Evolutionary conservation across 1,140 invertebrate species (phyloP), one percentile per base, ranked within the genome.

Genomic region (Eumeta japonica): DNA sequence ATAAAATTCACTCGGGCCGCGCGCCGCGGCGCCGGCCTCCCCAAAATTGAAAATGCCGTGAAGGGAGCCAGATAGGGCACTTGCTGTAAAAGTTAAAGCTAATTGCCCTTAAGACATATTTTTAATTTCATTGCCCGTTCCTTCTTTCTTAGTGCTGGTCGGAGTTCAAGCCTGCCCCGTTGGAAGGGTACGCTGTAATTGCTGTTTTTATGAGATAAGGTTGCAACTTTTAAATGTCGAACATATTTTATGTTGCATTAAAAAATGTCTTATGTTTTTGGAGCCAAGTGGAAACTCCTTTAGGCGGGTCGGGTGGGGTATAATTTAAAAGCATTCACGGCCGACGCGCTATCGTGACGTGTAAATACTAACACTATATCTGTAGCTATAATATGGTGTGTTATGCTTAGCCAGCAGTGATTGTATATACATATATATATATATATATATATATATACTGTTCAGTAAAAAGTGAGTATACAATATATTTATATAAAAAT

Each of bases 51-150:
- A 74, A 68, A 66, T 48, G 46, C 58, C 52, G 62, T 12, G 10
- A 12, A 58, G 66, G 70, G 70, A 61, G 40, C 53, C 43, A 60
- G 68, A 74, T 74, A 74, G 70, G 70, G 65, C 66, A 71, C 65
- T 70, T 71, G 60, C 62, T 63, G 62, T 72, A 67, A 74, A 74
- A 74, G 67, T 74, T 72, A 74, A 70, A 71, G 70, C 75, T 77
- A 77, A 77, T 77, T 77, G 72, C 75, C 73, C 75, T 76, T 77
- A 77, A 77, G 75, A 76, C 75, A 77, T 77, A 76, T 77, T 77
- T 77, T 77, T 77, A 77, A 77, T 77, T 77, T 76, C 71, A 77
- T 77, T 75, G 73, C 64, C 60, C 68, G 55, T 65, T 73, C 65
- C 60, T 74, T 62, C 60, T 72, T 68, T 67, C 65, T 58, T 60